A percentile compares a stretch with the other conserved stretches of the same genome.
Evolutionary conservation across 2,113 vertebrate species (phyloP).

Genomic region (Puntigrus tetrazona): DNA sequence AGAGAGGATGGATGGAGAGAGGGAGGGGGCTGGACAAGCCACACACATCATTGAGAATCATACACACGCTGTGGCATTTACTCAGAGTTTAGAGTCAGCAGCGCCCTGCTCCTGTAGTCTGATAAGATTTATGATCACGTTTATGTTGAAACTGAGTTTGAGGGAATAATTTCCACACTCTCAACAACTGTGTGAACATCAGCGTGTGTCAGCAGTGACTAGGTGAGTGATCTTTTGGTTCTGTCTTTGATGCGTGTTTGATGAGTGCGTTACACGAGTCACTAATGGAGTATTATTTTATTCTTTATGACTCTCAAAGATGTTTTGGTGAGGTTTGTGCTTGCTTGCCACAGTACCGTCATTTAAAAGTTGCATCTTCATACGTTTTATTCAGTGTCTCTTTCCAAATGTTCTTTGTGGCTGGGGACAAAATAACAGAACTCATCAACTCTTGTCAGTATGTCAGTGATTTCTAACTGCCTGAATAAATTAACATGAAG

Average conservation of each 20-base stretch:
- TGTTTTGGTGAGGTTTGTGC: not conserved
- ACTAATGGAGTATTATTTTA: not conserved
- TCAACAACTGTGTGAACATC: slow-evolving; percentile 10
- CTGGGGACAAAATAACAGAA: not conserved
- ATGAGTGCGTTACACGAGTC: not conserved
- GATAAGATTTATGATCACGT: not conserved
- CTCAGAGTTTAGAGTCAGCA: not conserved
- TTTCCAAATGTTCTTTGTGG: not conserved
- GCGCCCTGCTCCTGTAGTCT: not conserved
- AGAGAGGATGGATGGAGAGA: not conserved
- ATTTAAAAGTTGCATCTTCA: not conserved
- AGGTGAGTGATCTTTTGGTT: slow-evolving; percentile 45
- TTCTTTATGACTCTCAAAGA: not conserved
- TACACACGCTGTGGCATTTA: not conserved
- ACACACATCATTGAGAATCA: not conserved
- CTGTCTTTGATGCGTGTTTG: not conserved
- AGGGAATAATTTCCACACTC: slow-evolving; percentile 4
- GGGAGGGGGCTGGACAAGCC: not conserved
- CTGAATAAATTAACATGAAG: not conserved
- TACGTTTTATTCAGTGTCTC: not conserved
- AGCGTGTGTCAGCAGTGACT: slow-evolving; percentile 4
- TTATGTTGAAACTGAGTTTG: slow-evolving; percentile 1
- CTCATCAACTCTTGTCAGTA: not conserved
- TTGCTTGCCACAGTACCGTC: not conserved
- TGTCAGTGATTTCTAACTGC: not conserved